Percentiles rank a stretch among this genome's conserved stretches.
Conservation (phyloP, 1,140 invertebrate species). For the Meloidogyne hapla region DNA sequence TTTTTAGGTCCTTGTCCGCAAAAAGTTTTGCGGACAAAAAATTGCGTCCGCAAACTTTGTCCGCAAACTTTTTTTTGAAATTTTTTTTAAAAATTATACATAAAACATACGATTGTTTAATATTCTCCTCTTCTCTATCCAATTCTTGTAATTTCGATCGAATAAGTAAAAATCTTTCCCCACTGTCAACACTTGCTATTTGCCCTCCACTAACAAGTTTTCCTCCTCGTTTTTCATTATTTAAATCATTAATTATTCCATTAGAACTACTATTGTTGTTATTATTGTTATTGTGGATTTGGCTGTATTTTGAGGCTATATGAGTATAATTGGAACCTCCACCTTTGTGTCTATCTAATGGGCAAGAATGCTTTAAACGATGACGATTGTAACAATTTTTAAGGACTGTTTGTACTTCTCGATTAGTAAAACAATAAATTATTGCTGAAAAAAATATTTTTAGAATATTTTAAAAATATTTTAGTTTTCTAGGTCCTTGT, state of each 20-base stretch:
- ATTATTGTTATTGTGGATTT: constrained; percentile 17
- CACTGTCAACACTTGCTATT: not conserved
- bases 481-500: too few relatives aligned
- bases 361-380: constrained; percentile 50
- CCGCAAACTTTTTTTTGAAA: too few relatives aligned
- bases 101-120: not conserved
- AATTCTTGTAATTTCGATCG: not conserved
- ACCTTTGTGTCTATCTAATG: constrained; percentile 54
- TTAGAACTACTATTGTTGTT: constrained; percentile 11
- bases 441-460: constrained; percentile 39
- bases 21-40: too few relatives aligned
- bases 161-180: not conserved
- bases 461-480: not conserved
- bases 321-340: constrained; percentile 43
- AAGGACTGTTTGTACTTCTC: constrained; percentile 56
- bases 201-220: not conserved
- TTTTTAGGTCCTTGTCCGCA: too few relatives aligned
- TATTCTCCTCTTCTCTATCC: not conserved
- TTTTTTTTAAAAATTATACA: too few relatives aligned
- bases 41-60: too few relatives aligned
- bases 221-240: not conserved
- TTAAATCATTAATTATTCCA: not conserved
- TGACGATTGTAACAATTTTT: constrained; percentile 56
- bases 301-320: constrained; percentile 9
- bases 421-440: constrained; percentile 64